Evolutionary conservation across 2,797 vertebrate genomes (phyloP).

Genomic region (Micrastur ruficollis): DNA sequence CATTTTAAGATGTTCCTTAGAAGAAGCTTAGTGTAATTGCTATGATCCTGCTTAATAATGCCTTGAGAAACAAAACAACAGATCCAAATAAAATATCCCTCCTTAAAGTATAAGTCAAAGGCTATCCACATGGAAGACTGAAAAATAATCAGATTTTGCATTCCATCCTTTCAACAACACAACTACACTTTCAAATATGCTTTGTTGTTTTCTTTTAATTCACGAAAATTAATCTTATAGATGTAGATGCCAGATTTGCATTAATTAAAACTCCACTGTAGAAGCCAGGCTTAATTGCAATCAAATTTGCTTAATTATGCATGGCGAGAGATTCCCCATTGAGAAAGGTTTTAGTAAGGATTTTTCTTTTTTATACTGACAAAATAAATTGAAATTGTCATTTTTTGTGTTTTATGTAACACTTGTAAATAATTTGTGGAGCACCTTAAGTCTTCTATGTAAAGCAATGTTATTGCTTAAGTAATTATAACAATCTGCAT

Average conservation of each 20-base stretch:
- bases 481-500: conserved; percentile 99
- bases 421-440: conserved; percentile 92
- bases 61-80: conserved; percentile 70
- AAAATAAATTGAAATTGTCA: conserved; percentile 99
- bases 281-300: conserved; percentile 99
- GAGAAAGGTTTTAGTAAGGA: conserved; percentile 97
- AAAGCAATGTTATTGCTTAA: conserved; percentile 99
- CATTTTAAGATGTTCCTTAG: conserved; percentile 61
- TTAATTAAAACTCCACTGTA: conserved; percentile 99
- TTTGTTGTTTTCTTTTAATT: conserved; percentile 99
- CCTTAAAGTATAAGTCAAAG: conserved; percentile 74
- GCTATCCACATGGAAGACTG: conserved; percentile 71
- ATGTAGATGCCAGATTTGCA: conserved; percentile 99
- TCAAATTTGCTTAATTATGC: conserved; percentile 99
- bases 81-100: conserved; percentile 66
- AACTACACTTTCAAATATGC: conserved; percentile 94
- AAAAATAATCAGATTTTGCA: conserved; percentile 76
- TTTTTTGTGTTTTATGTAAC: conserved; percentile 98
- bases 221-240: conserved; percentile 99
- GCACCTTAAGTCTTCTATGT: conserved; percentile 96
- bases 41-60: conserved; percentile 70
- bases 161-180: conserved; percentile 91
- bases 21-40: conserved; percentile 57
- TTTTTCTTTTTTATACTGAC: conserved; percentile 98
- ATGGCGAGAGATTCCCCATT: conserved; percentile 99